Evolutionary conservation across 2,797 vertebrate genomes (phyloP), one percentile per base, ranked within the genome.

Genomic region (Myotis vivesi): DNA sequence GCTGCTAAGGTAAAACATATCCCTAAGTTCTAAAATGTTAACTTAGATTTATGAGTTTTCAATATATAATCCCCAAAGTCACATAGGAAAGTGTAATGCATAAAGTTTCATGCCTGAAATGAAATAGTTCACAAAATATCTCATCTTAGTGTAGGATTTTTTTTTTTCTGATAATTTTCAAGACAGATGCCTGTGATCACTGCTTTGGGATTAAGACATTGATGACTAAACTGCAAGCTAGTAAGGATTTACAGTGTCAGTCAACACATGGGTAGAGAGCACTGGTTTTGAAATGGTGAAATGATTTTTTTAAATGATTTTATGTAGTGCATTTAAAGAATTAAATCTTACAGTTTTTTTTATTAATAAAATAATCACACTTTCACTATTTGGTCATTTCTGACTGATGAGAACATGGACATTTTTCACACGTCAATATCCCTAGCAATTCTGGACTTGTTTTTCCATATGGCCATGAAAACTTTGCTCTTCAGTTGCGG

Each of bases 1-100:
- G 99, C 99, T 97, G 99, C 99, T 97, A 99, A 99, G 99, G 99
- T 99, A 25, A 97, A 96, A 59, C 20, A 1, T 91, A 33, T 73
- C 38, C 8, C 17, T 5, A 82, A 69, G n/a, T 59, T 94, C 62
- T 59, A 84, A 87, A 94, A 66, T 94, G n/a, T 89, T 81, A 38
- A 44, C 77, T 57, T 81, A 23, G 12, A 38, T 96, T 5, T 88
- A 44, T 53, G 46, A 88, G 1, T 92, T 96, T 96, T 93, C 25
- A 77, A 30, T 75, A 2, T 69, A 7, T 79, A 84, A 72, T 92
- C 83, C 17, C 49, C 55, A 80, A 84, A 95, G 53, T 90, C n/a
- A 81, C 79, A 0, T 90, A 30, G 71, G 57, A 85, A 91, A 88
- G 25, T 94, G 2, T 59, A 89, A 92, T 73, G 76, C 5, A 41